A percentile compares a stretch with the other conserved stretches of the same genome.
phyloP scores from a whole-genome alignment of 2,797 vertebrate species.

The Manis javanica region DNA sequence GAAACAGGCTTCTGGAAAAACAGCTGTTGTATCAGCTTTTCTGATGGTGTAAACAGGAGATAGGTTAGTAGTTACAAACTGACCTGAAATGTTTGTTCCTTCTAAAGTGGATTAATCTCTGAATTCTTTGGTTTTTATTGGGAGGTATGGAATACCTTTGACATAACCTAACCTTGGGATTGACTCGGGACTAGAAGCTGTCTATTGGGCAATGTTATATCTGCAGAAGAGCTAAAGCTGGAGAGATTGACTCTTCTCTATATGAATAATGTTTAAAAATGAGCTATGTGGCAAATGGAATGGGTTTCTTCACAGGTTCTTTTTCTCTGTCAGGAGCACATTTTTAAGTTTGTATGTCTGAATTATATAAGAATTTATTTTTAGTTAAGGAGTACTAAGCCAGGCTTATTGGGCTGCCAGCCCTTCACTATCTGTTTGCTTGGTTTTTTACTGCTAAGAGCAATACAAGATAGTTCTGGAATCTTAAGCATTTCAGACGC shows the following conservation, averaged over 20 bases:
- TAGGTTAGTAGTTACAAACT: constrained; percentile 60
- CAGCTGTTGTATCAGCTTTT: constrained; percentile 61
- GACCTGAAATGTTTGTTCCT: constrained; percentile 60
- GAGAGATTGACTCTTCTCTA: not conserved
- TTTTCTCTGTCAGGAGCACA: constrained; percentile 7
- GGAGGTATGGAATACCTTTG: constrained; percentile 12
- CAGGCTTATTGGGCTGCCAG: not conserved
- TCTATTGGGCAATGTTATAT: not conserved
- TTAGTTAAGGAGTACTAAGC: constrained; percentile 12
- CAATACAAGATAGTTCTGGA: constrained; percentile 34
- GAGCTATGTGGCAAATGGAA: not conserved
- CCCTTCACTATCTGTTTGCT: not conserved
- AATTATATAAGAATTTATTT: constrained; percentile 18
- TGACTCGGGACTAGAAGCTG: not conserved
- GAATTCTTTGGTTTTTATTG: constrained; percentile 47
- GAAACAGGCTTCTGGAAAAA: constrained; percentile 52
- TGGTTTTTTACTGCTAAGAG: constrained; percentile 32
- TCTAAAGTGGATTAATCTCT: constrained; percentile 49
- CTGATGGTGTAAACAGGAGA: constrained; percentile 69
- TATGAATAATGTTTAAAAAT: constrained; percentile 37
- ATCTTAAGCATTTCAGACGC: constrained; percentile 34
- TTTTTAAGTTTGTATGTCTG: constrained; percentile 42
- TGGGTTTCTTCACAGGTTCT: not conserved
- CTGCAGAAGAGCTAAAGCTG: constrained; percentile 36
- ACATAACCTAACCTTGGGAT: not conserved